Conservation (phyloP, 2,113 vertebrate genomes). For the Sisor rabdophorus region DNA sequence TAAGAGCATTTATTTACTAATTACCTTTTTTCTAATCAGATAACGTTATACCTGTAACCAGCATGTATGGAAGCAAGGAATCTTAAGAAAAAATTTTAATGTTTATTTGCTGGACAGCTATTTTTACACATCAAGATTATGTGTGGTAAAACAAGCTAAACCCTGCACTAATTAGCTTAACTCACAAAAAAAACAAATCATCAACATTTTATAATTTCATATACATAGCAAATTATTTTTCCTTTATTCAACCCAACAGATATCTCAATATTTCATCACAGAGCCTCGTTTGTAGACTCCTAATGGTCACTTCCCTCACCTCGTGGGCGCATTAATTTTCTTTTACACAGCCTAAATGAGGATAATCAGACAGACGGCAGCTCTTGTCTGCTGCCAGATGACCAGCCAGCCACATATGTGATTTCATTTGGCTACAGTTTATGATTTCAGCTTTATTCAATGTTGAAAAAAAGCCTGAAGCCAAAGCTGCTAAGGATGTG, state of each 20-base stretch:
- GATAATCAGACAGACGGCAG: conserved; percentile 65
- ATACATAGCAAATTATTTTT: neutral
- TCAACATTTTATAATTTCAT: neutral
- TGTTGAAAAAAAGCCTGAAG: conserved; percentile 55
- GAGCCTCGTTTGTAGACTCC: neutral
- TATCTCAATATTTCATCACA: conserved; percentile 2
- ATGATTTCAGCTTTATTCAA: conserved; percentile 65
- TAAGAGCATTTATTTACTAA: neutral
- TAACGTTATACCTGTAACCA: neutral
- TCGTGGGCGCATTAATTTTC: conserved; percentile 57
- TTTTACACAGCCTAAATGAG: conserved; percentile 61
- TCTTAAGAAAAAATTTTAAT: neutral
- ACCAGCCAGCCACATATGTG: conserved; percentile 52
- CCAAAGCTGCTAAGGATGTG: conserved; percentile 64
- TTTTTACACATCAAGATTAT: conserved; percentile 1
- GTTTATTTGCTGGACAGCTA: neutral
- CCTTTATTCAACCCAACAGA: neutral
- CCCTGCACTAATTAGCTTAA: neutral
- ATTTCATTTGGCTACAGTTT: conserved; percentile 41
- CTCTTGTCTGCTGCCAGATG: conserved; percentile 44
- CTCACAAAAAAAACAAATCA: conserved; percentile 11
- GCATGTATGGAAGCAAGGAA: neutral
- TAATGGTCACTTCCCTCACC: conserved; percentile 43
- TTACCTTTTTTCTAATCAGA: neutral
- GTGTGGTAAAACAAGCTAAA: neutral